A percentile compares a stretch with the other conserved stretches of the same genome.
Conservation (phyloP, 2,888 invertebrate genomes). For the Blastobasis lacticolella region DNA sequence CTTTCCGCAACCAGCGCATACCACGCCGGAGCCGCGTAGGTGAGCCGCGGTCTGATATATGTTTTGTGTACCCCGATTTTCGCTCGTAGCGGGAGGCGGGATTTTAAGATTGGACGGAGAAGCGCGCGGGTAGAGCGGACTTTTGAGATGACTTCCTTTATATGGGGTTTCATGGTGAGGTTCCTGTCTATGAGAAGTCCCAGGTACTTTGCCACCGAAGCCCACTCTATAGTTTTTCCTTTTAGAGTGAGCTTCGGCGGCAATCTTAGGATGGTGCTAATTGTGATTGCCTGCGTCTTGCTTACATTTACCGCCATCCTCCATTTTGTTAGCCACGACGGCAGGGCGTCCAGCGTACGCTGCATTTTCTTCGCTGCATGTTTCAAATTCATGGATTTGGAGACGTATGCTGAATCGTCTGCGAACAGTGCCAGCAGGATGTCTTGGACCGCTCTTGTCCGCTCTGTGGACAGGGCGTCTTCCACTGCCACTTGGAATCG, state of each 20-base stretch:
- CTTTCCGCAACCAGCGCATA: neutral
- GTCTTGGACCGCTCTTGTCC: constrained; percentile 14
- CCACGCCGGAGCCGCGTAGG: constrained; percentile 2
- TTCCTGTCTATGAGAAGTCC: constrained; percentile 15
- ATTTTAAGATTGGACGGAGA: constrained; percentile 12
- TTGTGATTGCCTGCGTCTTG: constrained; percentile 1
- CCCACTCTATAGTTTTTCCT: constrained; percentile 9
- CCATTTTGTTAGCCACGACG: neutral
- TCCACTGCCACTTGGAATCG: constrained; percentile 15
- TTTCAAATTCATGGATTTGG: constrained; percentile 12
- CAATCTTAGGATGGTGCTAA: rapidly evolving
- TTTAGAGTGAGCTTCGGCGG: constrained; percentile 1
- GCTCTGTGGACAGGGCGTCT: neutral
- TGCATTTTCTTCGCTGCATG: neutral
- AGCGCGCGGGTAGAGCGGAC: constrained; percentile 3
- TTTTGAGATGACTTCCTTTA: constrained; percentile 2
- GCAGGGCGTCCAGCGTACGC: neutral
- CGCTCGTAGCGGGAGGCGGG: constrained; percentile 12
- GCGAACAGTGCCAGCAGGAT: constrained; percentile 15
- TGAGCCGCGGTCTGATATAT: constrained; percentile 13
- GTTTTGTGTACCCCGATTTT: constrained; percentile 17
- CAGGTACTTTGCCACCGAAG: constrained; percentile 11
- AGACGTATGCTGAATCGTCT: constrained; percentile 6
- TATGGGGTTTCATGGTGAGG: constrained; percentile 14
- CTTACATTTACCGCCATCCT: neutral